These are phyloP conservation scores for Mnemiopsis leidyi DNA, from an alignment of 37 sponge, comb jelly and placozoan genomes.

Conservation along the genomic window DNA sequence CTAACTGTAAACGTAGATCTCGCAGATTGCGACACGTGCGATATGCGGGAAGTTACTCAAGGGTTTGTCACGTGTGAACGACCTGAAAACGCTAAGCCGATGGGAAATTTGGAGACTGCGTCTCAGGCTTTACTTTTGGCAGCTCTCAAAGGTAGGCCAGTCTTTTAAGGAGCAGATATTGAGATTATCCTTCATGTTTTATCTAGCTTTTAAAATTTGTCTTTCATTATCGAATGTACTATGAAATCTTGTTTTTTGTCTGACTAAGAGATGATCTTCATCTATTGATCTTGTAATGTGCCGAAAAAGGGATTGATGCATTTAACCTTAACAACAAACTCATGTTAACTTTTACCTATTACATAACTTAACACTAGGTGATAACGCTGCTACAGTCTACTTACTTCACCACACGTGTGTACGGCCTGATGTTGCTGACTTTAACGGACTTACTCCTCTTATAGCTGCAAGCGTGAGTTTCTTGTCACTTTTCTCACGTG, in stretches of 20 bases:
- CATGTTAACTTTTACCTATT: neutral
- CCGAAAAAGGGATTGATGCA: too few species aligned
- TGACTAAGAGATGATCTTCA: too few species aligned
- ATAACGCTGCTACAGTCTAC: slow-evolving; percentile 50
- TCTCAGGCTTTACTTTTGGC: slow-evolving; percentile 49
- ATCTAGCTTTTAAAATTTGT: too few species aligned
- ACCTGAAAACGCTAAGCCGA: neutral
- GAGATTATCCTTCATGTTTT: too few species aligned
- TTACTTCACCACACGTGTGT: slow-evolving; percentile 58
- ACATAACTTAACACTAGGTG: neutral
- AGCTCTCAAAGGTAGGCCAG: slow-evolving; percentile 45
- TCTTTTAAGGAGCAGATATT: too few species aligned
- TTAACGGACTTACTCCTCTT: slow-evolving; percentile 43
- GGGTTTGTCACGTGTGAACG: neutral
- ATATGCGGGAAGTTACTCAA: slow-evolving; percentile 46
- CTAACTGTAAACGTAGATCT: neutral
- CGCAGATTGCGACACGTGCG: slow-evolving; percentile 50
- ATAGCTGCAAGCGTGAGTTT: slow-evolving; percentile 49
- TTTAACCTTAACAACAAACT: neutral
- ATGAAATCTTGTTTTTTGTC: too few species aligned
- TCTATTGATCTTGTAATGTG: too few species aligned
- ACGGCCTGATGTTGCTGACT: slow-evolving; percentile 58
- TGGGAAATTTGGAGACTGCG: slow-evolving; percentile 41
- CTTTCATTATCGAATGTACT: too few species aligned
- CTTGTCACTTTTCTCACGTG: neutral